Evolutionary conservation across 2,113 vertebrate genomes (phyloP).

Genomic region (Micronisus gabar): DNA sequence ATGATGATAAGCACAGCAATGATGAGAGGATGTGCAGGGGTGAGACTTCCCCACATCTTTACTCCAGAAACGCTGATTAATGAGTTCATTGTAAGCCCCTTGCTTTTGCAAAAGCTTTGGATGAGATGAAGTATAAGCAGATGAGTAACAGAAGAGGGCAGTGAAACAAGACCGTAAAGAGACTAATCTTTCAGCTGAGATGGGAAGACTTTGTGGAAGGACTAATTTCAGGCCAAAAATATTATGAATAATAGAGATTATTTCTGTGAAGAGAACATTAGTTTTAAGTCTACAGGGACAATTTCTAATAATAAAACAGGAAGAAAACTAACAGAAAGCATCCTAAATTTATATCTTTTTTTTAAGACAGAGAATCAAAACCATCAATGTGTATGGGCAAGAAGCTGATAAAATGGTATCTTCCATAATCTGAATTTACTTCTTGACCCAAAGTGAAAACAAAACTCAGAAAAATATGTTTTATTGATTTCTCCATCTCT

Average conservation of each 20-base stretch:
- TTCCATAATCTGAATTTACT: neutral
- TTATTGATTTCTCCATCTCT: neutral
- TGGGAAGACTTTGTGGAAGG: neutral
- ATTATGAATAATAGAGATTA: conserved; percentile 20
- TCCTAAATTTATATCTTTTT: neutral
- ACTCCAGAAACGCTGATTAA: neutral
- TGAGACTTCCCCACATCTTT: conserved; percentile 34
- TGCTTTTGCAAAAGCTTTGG: conserved; percentile 1
- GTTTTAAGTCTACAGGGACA: neutral
- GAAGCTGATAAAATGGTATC: neutral
- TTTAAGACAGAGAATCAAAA: neutral
- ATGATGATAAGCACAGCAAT: conserved; percentile 4
- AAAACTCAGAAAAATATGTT: neutral
- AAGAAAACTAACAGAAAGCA: conserved; percentile 2
- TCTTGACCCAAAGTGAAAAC: neutral
- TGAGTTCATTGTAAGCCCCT: neutral
- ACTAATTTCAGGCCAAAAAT: conserved; percentile 23
- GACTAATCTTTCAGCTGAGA: conserved; percentile 6
- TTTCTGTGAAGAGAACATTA: conserved; percentile 20
- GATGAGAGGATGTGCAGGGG: neutral
- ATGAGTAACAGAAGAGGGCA: conserved; percentile 48
- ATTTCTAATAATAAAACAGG: conserved; percentile 16
- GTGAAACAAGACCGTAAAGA: conserved; percentile 27
- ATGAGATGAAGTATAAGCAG: conserved; percentile 6
- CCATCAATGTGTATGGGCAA: neutral